Conservation (phyloP, 2,888 invertebrate genomes). For the Melangyna quadrimaculata region DNA sequence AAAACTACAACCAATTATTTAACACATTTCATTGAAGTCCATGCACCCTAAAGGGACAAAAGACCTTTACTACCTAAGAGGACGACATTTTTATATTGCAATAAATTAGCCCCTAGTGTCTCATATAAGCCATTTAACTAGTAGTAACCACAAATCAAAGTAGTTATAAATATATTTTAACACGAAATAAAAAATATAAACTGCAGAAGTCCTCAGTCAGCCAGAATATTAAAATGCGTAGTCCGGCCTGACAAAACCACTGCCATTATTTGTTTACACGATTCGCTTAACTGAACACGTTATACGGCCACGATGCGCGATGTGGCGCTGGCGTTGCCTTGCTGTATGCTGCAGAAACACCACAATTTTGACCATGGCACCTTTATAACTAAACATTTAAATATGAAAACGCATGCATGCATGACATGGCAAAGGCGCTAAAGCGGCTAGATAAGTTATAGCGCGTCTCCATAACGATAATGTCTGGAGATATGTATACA, state of each 20-base stretch:
- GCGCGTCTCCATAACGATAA: constrained; percentile 36
- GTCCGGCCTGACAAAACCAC: constrained; percentile 50
- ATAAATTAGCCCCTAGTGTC: constrained; percentile 33
- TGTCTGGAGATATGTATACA: constrained; percentile 10
- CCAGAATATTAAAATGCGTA: constrained; percentile 49
- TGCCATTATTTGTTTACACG: constrained; percentile 45
- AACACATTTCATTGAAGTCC: not conserved
- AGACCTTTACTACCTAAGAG: not conserved
- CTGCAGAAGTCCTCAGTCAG: not conserved
- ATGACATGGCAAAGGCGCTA: constrained; percentile 42
- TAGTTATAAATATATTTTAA: not conserved
- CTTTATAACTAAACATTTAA: constrained; percentile 29
- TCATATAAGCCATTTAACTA: constrained; percentile 41
- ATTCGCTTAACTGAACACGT: constrained; percentile 39
- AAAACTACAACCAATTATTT: not conserved
- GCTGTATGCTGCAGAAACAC: constrained; percentile 14
- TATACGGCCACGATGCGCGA: not conserved
- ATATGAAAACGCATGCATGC: constrained; percentile 35
- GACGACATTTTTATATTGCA: constrained; percentile 4
- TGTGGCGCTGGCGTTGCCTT: not conserved
- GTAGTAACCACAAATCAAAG: constrained; percentile 46
- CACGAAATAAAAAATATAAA: constrained; percentile 2
- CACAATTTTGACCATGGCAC: constrained; percentile 48
- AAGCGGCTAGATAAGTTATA: constrained; percentile 33
- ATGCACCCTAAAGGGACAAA: not conserved